Evolutionary conservation across 2,113 vertebrate species (phyloP), one percentile per base, ranked within the genome.

Genomic region (Odocoileus virginianus): DNA sequence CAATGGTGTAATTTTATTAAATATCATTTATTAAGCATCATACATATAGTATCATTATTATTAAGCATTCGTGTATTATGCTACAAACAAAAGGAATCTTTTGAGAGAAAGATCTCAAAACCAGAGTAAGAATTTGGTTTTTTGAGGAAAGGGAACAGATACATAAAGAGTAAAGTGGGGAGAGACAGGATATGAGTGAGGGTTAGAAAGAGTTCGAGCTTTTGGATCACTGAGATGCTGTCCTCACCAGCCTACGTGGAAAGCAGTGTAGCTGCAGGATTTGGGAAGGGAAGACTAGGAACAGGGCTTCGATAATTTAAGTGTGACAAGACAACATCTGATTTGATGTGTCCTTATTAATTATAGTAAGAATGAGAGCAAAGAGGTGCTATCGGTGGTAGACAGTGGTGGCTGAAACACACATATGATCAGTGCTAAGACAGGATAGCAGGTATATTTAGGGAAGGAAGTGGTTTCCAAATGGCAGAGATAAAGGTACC

Each of bases 381-480:
- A 89, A 94, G 61, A 45, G 10, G 17, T 40, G 36, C 92, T 74
- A 85, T 45, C 28, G 85, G 55, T 6, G 83, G 76, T 11, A 96
- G 43, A 50, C 14, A 78, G 76, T 47, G 64, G 85, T 1, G 6
- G 60, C 60, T 88, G 57, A 85, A 57, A 60, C 55, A 58, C 47
- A 96, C 74, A 89, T 28, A 50, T 16, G 57, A 45, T 58, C 27
- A 74, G 36, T 10, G 33, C 33, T n/a, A 43, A 94, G 89, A 91
- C 17, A 67, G 67, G 12, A 79, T 0, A 50, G 74, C 54, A 87
- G 71, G 45, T 36, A 54, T 2, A 71, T 11, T 92, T 10, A 64
- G 83, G 55, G 82, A 95, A 97, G 76, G 76, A 97, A 96, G 91
- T 85, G 13, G 71, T 96, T 96, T 87, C 40, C 85, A 94, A 97